Conservation (phyloP, 2,888 invertebrate species). For the Drosophila subsilvestris region DNA sequence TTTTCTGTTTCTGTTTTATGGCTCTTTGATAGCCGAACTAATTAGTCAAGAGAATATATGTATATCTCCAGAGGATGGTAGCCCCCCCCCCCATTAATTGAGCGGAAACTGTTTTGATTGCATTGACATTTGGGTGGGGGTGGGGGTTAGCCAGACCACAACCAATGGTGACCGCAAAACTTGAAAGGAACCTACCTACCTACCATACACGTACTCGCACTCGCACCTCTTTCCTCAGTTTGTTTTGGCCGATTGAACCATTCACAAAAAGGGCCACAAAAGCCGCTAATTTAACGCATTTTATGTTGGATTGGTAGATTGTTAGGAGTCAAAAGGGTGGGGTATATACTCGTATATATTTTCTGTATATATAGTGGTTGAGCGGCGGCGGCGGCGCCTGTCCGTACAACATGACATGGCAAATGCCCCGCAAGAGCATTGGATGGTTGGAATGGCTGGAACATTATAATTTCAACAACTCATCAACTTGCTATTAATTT, state of each 20-base stretch:
- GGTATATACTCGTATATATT: background rate
- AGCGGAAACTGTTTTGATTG: slow-evolving; percentile 76
- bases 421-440: slow-evolving; percentile 23
- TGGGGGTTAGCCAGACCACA: background rate
- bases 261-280: slow-evolving; percentile 59
- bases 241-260: slow-evolving; percentile 7
- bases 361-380: background rate
- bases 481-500: slow-evolving; percentile 79
- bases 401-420: slow-evolving; percentile 60
- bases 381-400: slow-evolving; percentile 47
- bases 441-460: slow-evolving; percentile 1
- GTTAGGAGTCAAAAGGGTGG: slow-evolving; percentile 7
- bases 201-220: too few species aligned
- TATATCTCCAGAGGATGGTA: slow-evolving; percentile 16
- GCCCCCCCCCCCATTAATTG: slow-evolving; percentile 55
- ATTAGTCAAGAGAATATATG: slow-evolving; percentile 57
- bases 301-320: slow-evolving; percentile 50
- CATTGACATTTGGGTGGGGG: slow-evolving; percentile 30
- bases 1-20: slow-evolving; percentile 21
- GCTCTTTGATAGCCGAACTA: slow-evolving; percentile 62
- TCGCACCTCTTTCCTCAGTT: background rate
- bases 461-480: slow-evolving; percentile 79
- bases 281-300: slow-evolving; percentile 81
- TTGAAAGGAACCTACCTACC: slow-evolving; percentile 28
- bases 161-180: slow-evolving; percentile 37